Evolutionary conservation across 2,888 invertebrate genomes (phyloP), one percentile per base, ranked within the genome.

Genomic region (Trissoscelio sp.): DNA sequence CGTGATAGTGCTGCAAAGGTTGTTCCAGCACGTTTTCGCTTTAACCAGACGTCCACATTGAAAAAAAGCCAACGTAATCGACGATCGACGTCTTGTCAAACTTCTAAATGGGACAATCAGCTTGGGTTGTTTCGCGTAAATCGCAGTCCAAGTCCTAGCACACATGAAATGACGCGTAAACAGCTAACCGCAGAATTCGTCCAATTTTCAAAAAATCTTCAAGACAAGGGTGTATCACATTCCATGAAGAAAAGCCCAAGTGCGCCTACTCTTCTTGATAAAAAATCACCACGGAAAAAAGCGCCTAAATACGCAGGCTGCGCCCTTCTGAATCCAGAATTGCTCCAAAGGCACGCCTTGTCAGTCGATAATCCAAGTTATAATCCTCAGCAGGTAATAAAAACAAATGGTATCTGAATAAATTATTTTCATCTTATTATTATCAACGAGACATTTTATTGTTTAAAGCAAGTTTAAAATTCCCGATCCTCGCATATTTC

Each of bases 1-100:
- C 94, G 98, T 2, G 99, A 99, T 92, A 97, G 97, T 81, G 97
- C 98, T 0, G 97, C 98, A 1, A 96, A 96, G 91, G 97, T 98
- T 64, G 96, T 97, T 12, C 97, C 97, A 0, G 96, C 97, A 31
- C 93, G 95, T 18, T 92, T 94, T 77, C 89, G 91, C 2, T 88
- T 89, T 79, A 88, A 85, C 69, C 90, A 90, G 69, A 82, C 86
- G 14, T 87, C 89, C 20, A 88, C 90, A 58, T 67, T 87, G 83
- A 89, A 86, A 81, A 85, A 90, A 6, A 87, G 88, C 73, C 89
- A 90, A 82, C 87, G 93, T n/a, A 90, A 88, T 53, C 89, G 92
- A 89, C 92, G 83, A 86, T 94, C 82, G 88, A 93, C 87, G 88
- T 93, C 85, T 87, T 92, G 92, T 85, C 92, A 86, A 92, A 93